A percentile compares a stretch with the other conserved stretches of the same genome.
Conservation (phyloP, 1,140 invertebrate species). For the Trichonephila clavata region DNA sequence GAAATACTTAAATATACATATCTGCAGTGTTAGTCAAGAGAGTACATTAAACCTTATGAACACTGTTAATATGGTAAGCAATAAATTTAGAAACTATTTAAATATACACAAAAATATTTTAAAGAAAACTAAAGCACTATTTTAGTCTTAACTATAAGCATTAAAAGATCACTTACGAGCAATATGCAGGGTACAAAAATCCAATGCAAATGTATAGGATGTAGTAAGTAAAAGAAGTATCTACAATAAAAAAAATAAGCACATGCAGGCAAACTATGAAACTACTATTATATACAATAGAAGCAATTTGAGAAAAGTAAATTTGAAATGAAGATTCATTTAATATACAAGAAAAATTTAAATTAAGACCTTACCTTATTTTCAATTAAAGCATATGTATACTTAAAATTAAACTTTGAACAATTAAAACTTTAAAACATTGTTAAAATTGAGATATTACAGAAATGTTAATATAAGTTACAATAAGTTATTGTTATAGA, state of each 20-base stretch:
- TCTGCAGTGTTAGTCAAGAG: too few relatives aligned
- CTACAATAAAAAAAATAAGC: conserved; percentile 62
- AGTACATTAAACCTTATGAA: too few relatives aligned
- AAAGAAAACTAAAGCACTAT: background rate
- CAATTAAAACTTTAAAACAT: background rate
- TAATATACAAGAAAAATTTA: too few relatives aligned
- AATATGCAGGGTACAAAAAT: conserved; percentile 68
- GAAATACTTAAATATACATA: too few relatives aligned
- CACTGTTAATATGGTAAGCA: background rate
- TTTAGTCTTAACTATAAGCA: background rate
- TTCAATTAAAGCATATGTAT: too few relatives aligned
- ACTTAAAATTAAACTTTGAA: background rate
- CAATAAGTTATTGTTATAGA: too few relatives aligned
- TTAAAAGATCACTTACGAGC: conserved; percentile 62
- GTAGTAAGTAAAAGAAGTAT: conserved; percentile 51
- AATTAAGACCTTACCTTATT: too few relatives aligned
- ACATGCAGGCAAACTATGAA: conserved; percentile 7
- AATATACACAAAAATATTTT: background rate
- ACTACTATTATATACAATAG: background rate
- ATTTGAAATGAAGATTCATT: background rate
- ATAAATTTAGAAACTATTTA: background rate
- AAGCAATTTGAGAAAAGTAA: background rate
- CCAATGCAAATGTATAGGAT: conserved; percentile 47
- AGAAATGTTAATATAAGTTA: too few relatives aligned
- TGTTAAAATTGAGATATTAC: too few relatives aligned